Base-by-base conservation (phyloP, 2,113 vertebrate genomes). In the Bothrops jararaca region DNA sequence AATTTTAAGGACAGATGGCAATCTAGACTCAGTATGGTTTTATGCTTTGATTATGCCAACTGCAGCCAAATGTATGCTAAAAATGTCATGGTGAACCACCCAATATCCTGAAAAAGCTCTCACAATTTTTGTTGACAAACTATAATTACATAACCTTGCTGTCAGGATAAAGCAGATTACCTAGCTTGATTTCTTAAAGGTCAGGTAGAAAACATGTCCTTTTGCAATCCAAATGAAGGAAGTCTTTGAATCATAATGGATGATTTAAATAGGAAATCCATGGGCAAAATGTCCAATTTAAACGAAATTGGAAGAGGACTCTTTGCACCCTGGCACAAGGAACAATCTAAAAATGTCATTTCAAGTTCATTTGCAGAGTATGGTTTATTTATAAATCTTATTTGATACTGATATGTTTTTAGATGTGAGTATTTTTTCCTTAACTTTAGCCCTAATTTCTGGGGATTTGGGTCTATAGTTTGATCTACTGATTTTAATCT, bases 171-270 rank as follows among this genome's bases (percentile, higher is more conserved):
- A 86, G 34, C 26, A 91, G 52, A 90, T 64, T 88, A 26, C 85
- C 85, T 24, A 34, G 56, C 86, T 7, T 86, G 23, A 91, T 64
- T 90, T 89, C 11, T 88, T 89, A 95, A 95, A 94, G 69, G 88
- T 93, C 57, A 64, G 10, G 10, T 74, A 39, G 52, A 93, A 91
- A 92, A 90, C 34, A n/a, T 86, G 60, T 26, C 7, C 60, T 20
- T 58, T 24, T 42, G 42, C 42, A 90, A 74, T 85, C 87, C 34
- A 85, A 42, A 60, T 56, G n/a, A 39, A 52, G 2, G 23, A 48
- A 91, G 60, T 5, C 24, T 91, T 34, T 92, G 20, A 87, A 91
- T 87, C 48, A 91, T 23, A 86, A 85, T 80, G 56, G 89, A 89
- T 89, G 20, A 89, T 89, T 1, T 69, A 24, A 45, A 6, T 23